These are phyloP conservation scores for Esperia sulphurella DNA, from an alignment of 2,888 invertebrate genomes.

Conservation along the genomic window DNA sequence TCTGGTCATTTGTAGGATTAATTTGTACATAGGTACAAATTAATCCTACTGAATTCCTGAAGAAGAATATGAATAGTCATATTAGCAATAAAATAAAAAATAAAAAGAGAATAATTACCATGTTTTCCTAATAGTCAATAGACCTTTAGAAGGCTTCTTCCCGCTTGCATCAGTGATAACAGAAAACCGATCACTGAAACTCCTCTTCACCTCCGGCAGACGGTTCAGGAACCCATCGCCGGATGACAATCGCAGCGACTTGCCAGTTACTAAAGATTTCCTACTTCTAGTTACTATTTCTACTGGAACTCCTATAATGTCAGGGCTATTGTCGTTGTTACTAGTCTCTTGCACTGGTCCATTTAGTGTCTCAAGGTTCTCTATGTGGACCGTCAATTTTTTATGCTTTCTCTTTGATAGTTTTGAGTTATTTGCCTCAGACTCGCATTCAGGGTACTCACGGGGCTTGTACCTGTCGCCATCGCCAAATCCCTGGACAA, in stretches of 20 bases:
- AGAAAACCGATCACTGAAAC: conserved; percentile 70
- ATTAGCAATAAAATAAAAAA: too few relatives aligned
- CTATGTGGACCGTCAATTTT: conserved; percentile 16
- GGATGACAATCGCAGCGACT: conserved; percentile 54
- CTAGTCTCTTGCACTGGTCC: conserved; percentile 5
- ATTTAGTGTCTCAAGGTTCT: conserved; percentile 31
- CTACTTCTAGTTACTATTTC: conserved; percentile 33
- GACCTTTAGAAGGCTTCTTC: conserved; percentile 49
- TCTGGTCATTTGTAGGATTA: too few relatives aligned
- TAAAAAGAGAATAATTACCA: conserved; percentile 48
- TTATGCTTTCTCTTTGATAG: conserved; percentile 39
- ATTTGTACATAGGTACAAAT: too few relatives aligned
- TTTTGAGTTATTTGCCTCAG: conserved; percentile 29
- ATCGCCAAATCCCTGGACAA: conserved; percentile 82
- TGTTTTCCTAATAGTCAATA: conserved; percentile 70
- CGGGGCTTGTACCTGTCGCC: conserved; percentile 51
- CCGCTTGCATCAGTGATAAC: conserved; percentile 56
- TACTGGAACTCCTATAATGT: conserved; percentile 24
- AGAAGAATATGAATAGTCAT: too few relatives aligned
- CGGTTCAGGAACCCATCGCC: conserved; percentile 34
- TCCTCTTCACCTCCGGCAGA: conserved; percentile 65
- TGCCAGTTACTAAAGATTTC: conserved; percentile 44
- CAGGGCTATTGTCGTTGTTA: conserved; percentile 7
- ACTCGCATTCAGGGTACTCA: conserved; percentile 49
- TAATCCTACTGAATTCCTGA: too few relatives aligned